Evolutionary conservation across 1,140 invertebrate genomes (phyloP).

Genomic region (Acromyrmex echinatior): DNA sequence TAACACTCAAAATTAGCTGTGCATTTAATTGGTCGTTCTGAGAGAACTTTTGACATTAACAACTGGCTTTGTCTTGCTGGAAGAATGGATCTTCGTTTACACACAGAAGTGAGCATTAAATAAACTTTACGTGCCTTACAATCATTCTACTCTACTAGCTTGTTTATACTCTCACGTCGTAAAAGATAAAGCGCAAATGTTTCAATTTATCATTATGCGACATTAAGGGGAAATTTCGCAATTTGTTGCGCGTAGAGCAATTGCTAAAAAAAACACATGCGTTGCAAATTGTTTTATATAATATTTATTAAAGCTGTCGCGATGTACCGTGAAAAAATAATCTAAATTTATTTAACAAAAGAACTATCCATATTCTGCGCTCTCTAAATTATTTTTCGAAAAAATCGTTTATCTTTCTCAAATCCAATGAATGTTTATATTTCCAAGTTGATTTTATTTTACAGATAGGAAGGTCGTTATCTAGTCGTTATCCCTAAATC

Average conservation of each 20-base stretch:
- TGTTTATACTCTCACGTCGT: background rate
- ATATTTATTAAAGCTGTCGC: background rate
- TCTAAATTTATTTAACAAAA: background rate
- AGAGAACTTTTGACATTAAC: conserved; percentile 20
- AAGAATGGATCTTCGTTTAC: conserved; percentile 18
- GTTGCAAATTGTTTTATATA: conserved; percentile 13
- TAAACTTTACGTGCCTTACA: conserved; percentile 25
- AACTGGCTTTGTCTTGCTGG: conserved; percentile 14
- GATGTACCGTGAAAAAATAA: background rate
- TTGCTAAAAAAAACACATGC: background rate
- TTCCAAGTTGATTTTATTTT: background rate
- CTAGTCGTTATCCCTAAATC: conserved; percentile 15
- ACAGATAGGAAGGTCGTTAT: background rate
- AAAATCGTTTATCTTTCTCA: conserved; percentile 8
- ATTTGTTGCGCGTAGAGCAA: background rate
- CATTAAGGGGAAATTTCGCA: conserved; percentile 8
- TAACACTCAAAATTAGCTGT: conserved; percentile 6
- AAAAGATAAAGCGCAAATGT: conserved; percentile 2
- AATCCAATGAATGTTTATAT: conserved; percentile 9
- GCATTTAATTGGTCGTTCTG: background rate
- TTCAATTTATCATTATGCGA: conserved; percentile 24
- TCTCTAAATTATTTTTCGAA: background rate
- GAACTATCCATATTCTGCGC: background rate
- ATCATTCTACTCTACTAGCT: conserved; percentile 12
- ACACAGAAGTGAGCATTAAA: conserved; percentile 3